Conservation (phyloP, 2,113 vertebrate species). For the Bos javanicus region DNA sequence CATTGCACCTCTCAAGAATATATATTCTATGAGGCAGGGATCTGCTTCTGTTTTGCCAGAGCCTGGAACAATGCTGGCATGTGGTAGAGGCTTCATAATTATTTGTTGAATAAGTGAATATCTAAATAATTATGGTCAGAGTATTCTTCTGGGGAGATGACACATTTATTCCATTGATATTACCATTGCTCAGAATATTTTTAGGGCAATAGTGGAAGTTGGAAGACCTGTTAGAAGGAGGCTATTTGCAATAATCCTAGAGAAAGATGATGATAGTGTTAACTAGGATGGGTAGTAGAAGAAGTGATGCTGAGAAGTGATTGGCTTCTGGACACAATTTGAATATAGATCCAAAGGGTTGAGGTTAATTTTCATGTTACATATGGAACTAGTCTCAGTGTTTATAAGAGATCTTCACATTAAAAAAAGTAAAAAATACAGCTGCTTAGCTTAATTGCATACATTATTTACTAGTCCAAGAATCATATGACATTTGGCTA, state of each 20-base stretch:
- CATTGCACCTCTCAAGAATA: background rate
- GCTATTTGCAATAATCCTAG: background rate
- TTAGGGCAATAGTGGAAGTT: background rate
- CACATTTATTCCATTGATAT: background rate
- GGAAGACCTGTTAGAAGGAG: background rate
- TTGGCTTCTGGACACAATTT: background rate
- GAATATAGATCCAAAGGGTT: background rate
- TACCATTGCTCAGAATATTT: background rate
- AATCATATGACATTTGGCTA: background rate
- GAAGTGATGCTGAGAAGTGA: background rate
- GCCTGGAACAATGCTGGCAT: background rate
- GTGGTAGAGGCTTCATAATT: background rate
- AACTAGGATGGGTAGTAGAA: background rate
- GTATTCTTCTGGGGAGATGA: background rate
- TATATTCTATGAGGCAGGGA: background rate
- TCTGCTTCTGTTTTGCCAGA: background rate
- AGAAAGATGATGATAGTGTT: background rate
- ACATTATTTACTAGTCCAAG: background rate
- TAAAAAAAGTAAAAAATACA: background rate
- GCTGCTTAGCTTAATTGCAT: background rate
- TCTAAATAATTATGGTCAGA: background rate
- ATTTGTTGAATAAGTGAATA: background rate
- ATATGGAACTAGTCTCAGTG: background rate
- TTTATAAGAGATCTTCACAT: background rate
- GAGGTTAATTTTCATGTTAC: background rate